phyloP scores from a whole-genome alignment of 2,797 vertebrate species.

The Eulemur coronatus region DNA sequence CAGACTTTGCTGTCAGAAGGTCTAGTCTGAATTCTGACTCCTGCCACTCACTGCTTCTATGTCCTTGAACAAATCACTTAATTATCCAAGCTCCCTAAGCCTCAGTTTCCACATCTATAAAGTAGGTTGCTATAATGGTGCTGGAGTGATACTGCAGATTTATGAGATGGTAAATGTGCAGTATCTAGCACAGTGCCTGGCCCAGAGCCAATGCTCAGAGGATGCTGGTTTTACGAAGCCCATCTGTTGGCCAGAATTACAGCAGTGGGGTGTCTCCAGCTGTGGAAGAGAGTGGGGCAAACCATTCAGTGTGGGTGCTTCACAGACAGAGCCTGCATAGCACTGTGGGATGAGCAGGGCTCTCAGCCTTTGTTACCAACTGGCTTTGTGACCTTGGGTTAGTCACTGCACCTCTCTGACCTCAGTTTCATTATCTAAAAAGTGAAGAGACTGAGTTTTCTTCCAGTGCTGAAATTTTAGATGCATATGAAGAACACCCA shows the following conservation, averaged over 20 bases:
- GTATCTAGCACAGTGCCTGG: neutral
- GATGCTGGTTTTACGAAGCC: neutral
- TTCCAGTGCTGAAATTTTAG: neutral
- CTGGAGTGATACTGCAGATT: no score
- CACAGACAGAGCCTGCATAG: neutral
- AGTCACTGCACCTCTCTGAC: neutral
- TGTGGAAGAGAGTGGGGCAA: neutral
- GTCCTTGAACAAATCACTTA: neutral
- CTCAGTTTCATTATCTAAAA: neutral
- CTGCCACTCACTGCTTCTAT: neutral
- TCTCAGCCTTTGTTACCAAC: neutral
- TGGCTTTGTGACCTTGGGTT: neutral
- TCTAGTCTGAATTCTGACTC: neutral
- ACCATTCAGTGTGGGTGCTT: rapidly evolving
- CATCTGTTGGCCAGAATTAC: neutral
- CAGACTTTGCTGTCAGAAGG: neutral
- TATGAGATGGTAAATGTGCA: neutral
- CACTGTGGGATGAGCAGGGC: rapidly evolving
- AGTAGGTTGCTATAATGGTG: neutral
- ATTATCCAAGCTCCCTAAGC: neutral
- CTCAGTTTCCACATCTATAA: neutral
- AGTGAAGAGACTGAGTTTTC: neutral
- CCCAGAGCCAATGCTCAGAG: neutral
- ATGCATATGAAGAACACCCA: neutral
- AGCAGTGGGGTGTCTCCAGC: neutral